Evolutionary conservation across 2,113 vertebrate species (phyloP).

Genomic region (Morone saxatilis): DNA sequence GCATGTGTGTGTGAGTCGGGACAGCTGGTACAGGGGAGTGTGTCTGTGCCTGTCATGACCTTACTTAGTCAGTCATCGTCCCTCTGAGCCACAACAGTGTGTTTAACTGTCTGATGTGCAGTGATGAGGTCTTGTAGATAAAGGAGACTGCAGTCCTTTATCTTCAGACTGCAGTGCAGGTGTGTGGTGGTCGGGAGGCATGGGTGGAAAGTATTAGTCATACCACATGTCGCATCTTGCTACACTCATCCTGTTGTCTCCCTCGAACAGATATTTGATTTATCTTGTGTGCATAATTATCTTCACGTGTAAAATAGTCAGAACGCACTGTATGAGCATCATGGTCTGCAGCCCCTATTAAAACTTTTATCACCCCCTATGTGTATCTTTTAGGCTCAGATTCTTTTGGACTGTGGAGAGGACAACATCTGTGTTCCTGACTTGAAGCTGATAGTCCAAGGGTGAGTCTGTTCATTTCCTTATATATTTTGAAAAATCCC

Average conservation of each 20-base stretch:
- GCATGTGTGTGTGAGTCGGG: conserved; percentile 47
- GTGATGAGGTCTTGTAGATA: conserved; percentile 53
- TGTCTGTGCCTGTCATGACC: conserved; percentile 56
- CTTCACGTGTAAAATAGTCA: conserved; percentile 15
- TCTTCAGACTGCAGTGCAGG: conserved; percentile 35
- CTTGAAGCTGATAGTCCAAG: conserved; percentile 88
- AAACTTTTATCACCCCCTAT: conserved; percentile 31
- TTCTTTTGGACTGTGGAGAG: conserved; percentile 93
- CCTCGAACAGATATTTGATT: conserved; percentile 40
- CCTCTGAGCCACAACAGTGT: conserved; percentile 33
- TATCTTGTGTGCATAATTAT: conserved; percentile 39
- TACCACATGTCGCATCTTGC: conserved; percentile 69
- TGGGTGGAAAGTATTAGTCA: conserved; percentile 73
- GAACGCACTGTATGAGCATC: not conserved
- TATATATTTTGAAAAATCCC: conserved; percentile 12
- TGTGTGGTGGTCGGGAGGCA: conserved; percentile 25
- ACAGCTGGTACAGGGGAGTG: conserved; percentile 54
- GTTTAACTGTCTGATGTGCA: conserved; percentile 50
- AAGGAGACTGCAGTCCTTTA: conserved; percentile 5
- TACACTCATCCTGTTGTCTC: conserved; percentile 59
- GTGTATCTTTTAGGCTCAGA: conserved; percentile 87
- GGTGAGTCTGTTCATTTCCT: conserved; percentile 82
- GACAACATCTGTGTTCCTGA: conserved; percentile 96
- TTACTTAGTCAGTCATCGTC: conserved; percentile 49
- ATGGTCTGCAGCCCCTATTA: conserved; percentile 12